Evolutionary conservation across 2,113 vertebrate genomes (phyloP), one percentile per base, ranked within the genome.

Genomic region (Bubalus kerabau): DNA sequence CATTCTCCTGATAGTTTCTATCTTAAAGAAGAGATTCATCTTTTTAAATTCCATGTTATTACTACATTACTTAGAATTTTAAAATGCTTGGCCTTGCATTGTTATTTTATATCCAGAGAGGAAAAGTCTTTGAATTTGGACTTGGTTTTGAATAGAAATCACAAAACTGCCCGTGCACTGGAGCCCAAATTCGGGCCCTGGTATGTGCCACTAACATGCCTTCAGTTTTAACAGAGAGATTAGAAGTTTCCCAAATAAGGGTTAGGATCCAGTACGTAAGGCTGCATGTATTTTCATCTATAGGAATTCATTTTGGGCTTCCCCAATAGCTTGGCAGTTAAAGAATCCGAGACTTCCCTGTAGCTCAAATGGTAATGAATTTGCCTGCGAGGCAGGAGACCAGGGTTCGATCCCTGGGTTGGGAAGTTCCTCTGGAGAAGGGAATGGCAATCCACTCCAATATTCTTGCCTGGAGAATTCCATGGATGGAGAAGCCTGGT

Each of bases 101-200:
- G 48, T 90, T 90, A 48, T 85, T 96, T 97, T 46, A 46, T 46
- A 92, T 30, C 28, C 26, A 74, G 14, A 62, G 26, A 83, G 54
- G 23, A 56, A 95, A 97, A 71, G 48, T 5, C 11, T 96, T 84
- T 97, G 82, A 57, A 87, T 90, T 93, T 96, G 60, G 23, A 13
- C 2, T 90, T 94, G 23, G 13, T 17, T 56, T 92, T 50, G 11
- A 94, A 90, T 2, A 64, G 84, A 87, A 81, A 81, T 67, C 21
- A 83, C 4, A 90, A 76, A 84, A 56, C 13, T 93, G 36, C 48
- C 13, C 86, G 16, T 54, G 11, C 17, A 32, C 7, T 40, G n/a
- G 2, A 84, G 32, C 74, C 8, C 14, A 6, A 2, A 48, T 46
- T 7, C 54, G 40, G 50, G 19, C 52, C 30, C n/a, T 64, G 32